Conservation (phyloP, 2,888 invertebrate genomes). For the Sipha maydis region DNA sequence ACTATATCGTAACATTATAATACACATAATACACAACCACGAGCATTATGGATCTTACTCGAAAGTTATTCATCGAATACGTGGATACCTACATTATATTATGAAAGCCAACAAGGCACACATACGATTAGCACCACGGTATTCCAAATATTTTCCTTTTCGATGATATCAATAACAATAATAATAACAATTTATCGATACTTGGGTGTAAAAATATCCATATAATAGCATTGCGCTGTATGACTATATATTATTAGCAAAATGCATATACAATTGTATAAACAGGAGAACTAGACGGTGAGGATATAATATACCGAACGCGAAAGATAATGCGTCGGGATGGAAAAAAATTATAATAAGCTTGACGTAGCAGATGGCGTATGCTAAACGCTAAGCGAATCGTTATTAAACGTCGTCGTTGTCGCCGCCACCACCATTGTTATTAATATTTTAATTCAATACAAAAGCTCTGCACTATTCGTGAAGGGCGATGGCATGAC, state of each 20-base stretch:
- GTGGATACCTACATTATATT: not conserved
- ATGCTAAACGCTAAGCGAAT: not conserved
- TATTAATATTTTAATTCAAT: not conserved
- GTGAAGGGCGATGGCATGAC: not conserved
- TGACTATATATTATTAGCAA: not conserved
- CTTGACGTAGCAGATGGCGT: not conserved
- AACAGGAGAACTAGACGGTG: not conserved
- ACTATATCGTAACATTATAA: not conserved
- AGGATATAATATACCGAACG: no score
- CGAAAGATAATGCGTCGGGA: not conserved
- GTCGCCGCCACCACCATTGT: not conserved
- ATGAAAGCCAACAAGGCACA: not conserved
- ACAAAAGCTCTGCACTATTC: not conserved
- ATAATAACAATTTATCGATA: not conserved
- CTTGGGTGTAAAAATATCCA: not conserved
- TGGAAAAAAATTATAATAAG: not conserved
- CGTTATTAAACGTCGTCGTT: not conserved
- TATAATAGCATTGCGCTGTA: not conserved
- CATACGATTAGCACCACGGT: not conserved
- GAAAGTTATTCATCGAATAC: not conserved
- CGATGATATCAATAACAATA: not conserved
- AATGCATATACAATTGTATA: not conserved
- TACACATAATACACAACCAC: not conserved
- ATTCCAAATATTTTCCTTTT: not conserved
- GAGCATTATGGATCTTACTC: not conserved